Conservation (phyloP, 2,888 invertebrate species). For the Hemaris fuciformis region DNA sequence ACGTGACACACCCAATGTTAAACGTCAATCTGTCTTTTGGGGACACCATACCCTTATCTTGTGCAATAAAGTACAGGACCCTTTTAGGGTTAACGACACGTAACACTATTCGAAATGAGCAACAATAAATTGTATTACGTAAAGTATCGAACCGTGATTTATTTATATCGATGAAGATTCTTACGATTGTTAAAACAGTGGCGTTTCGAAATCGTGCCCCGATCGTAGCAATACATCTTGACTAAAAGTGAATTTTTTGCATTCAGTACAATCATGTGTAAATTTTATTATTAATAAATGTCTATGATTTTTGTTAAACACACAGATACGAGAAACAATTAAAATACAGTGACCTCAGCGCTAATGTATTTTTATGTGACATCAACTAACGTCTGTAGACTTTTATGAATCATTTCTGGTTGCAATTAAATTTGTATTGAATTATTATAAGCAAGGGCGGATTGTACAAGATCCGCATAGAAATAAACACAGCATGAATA, state of each 20-base stretch:
- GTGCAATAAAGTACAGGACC: constrained; percentile 41
- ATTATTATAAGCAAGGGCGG: constrained; percentile 38
- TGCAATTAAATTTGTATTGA: constrained; percentile 41
- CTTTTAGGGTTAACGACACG: constrained; percentile 26
- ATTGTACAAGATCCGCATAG: constrained; percentile 34
- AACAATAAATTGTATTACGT: constrained; percentile 32
- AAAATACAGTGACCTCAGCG: constrained; percentile 24
- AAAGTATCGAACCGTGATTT: constrained; percentile 17
- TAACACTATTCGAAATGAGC: constrained; percentile 27
- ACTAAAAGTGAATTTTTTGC: background rate
- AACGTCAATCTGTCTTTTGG: background rate
- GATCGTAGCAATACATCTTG: background rate
- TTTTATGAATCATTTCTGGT: constrained; percentile 27
- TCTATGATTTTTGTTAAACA: background rate
- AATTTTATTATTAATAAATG: background rate
- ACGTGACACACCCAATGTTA: constrained; percentile 11
- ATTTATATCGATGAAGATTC: constrained; percentile 2
- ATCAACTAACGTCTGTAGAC: constrained; percentile 16
- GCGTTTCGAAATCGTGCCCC: background rate
- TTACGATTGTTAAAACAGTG: background rate
- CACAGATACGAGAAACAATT: constrained; percentile 13
- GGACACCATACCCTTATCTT: constrained; percentile 21
- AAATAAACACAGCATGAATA: constrained; percentile 34
- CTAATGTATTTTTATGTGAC: constrained; percentile 9
- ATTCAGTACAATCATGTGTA: background rate